phyloP scores from a whole-genome alignment of 2,888 invertebrate species.

The Torymus tubicola region DNA sequence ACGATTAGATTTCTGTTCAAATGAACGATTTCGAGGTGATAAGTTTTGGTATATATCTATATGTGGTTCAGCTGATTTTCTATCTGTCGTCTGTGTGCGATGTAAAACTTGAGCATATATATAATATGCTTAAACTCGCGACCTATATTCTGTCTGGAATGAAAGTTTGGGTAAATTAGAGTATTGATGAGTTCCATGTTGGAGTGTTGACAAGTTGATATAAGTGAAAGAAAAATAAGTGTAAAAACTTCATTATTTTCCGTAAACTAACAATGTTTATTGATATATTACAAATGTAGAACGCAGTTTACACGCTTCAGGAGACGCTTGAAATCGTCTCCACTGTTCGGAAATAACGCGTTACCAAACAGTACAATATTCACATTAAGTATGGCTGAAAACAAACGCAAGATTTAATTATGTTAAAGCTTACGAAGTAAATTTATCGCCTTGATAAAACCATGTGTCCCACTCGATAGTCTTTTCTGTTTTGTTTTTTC shows the following conservation, averaged over 20 bases:
- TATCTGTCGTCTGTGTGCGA: too few species aligned
- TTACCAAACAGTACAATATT: slow-evolving; percentile 15
- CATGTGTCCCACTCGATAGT: slow-evolving; percentile 1
- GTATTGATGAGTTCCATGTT: too few species aligned
- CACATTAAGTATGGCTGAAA: slow-evolving; percentile 24
- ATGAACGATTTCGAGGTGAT: too few species aligned
- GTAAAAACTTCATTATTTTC: background rate
- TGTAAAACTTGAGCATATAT: too few species aligned
- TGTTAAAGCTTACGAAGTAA: slow-evolving; percentile 4
- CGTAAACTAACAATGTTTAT: slow-evolving; percentile 52
- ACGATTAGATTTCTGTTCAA: too few species aligned
- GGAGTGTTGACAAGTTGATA: too few species aligned
- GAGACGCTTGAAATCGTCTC: background rate
- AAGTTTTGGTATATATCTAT: too few species aligned
- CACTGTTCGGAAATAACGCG: background rate
- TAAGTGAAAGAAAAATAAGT: slow-evolving; percentile 17
- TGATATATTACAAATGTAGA: slow-evolving; percentile 56
- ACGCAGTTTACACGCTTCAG: slow-evolving; percentile 39
- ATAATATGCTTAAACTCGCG: too few species aligned
- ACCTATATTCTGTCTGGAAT: too few species aligned
- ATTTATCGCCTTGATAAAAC: slow-evolving; percentile 8
- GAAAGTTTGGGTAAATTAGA: too few species aligned
- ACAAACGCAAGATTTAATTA: slow-evolving; percentile 8
- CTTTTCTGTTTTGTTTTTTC: background rate
- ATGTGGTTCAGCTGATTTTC: too few species aligned